Conservation (phyloP, 2,888 invertebrate genomes). For the Drosophila siamana region DNA sequence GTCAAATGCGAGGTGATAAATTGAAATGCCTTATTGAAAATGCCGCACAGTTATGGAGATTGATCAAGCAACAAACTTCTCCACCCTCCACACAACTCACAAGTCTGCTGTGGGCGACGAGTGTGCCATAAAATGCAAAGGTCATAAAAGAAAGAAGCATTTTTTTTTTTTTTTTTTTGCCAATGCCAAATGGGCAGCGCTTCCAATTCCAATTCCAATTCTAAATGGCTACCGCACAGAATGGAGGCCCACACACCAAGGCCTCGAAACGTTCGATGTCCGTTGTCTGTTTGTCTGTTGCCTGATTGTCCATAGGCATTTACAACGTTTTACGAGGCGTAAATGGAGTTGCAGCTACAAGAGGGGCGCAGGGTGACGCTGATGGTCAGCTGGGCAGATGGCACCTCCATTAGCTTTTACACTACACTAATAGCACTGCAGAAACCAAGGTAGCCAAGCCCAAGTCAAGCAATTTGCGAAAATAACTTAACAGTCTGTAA, state of each 20-base stretch:
- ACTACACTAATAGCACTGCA: not conserved
- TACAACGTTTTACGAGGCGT: conserved; percentile 61
- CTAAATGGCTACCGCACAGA: conserved; percentile 61
- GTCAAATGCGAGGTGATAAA: conserved; percentile 58
- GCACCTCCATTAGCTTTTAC: conserved; percentile 60
- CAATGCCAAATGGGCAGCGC: conserved; percentile 34
- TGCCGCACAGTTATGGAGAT: conserved; percentile 64
- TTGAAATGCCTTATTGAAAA: conserved; percentile 65
- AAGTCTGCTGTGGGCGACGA: conserved; percentile 19
- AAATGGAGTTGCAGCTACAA: conserved; percentile 21
- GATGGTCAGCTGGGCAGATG: conserved; percentile 33
- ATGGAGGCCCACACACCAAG: conserved; percentile 52
- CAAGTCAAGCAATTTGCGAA: not conserved
- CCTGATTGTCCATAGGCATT: conserved; percentile 45
- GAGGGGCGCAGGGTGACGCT: not conserved
- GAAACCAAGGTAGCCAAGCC: not conserved
- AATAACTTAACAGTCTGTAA: too few relatives aligned
- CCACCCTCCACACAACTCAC: not conserved
- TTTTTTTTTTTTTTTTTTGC: too few relatives aligned
- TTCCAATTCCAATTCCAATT: conserved; percentile 48
- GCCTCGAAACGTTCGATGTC: conserved; percentile 4
- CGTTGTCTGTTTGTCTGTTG: not conserved
- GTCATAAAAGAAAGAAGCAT: conserved; percentile 44
- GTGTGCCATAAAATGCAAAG: conserved; percentile 52
- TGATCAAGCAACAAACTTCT: conserved; percentile 46